A percentile compares a stretch with the other conserved stretches of the same genome.
phyloP scores from a whole-genome alignment of 2,113 vertebrate genomes.

The Felis chaus region DNA sequence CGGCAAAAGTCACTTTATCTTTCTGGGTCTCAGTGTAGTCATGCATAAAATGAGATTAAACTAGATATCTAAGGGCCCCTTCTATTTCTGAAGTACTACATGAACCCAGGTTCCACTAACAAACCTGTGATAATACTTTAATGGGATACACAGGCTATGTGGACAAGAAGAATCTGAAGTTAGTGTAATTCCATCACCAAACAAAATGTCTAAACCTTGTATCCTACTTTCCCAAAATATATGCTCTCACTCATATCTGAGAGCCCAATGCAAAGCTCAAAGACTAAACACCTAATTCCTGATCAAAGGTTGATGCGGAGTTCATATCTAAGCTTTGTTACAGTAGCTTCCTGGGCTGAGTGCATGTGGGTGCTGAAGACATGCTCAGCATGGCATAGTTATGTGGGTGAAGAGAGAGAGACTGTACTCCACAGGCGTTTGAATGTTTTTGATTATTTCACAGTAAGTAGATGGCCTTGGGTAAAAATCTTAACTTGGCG shows the following conservation, averaged over 20 bases:
- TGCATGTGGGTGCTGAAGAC: neutral
- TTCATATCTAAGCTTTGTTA: neutral
- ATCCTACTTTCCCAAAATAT: neutral
- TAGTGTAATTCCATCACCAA: neutral
- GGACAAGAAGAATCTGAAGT: neutral
- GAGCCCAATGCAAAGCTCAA: neutral
- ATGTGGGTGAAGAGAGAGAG: neutral
- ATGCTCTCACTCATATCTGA: neutral
- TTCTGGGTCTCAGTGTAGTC: constrained; percentile 6
- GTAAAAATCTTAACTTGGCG: neutral
- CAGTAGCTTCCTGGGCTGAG: neutral
- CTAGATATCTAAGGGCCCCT: neutral
- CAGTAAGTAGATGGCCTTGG: neutral
- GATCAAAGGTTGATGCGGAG: neutral
- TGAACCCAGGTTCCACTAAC: neutral
- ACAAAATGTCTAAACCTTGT: neutral
- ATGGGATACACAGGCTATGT: neutral
- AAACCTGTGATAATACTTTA: neutral
- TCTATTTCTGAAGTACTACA: neutral
- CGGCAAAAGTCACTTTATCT: neutral
- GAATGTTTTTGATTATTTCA: neutral
- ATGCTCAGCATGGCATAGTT: neutral
- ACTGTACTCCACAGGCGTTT: neutral
- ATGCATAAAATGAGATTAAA: neutral
- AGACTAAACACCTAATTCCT: neutral